Base-by-base conservation (phyloP, 2,888 invertebrate genomes). In the Boloria euphrosyne region DNA sequence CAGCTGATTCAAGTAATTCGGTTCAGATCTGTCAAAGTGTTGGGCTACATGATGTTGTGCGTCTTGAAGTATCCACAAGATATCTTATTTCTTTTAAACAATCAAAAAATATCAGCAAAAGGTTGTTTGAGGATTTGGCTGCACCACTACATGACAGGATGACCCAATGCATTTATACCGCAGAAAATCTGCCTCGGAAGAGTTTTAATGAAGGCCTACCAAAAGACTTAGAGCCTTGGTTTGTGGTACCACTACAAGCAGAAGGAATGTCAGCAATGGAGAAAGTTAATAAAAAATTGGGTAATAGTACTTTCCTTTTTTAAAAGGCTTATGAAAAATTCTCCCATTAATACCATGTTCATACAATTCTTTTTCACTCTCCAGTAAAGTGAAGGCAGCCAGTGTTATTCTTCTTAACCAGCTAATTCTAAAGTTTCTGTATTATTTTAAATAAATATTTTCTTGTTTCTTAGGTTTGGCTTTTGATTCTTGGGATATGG, bases 1-100 rank as follows among this genome's bases (percentile, higher is more conserved):
- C 99, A 49, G 96, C 99, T 0, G 97, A 97, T 83, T 98, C 98
- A 0, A 98, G 98, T 74, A 99, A 99, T 89, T 97, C 98, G 38
- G 97, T 99, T 0, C 98, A 98, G 62, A 98, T 99, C 75, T 98
- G 98, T 82, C 95, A 95, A 72, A 96, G 97, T 76, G 94, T 98
- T 53, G 96, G 97, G 3, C 87, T 98, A 44, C 87, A 89, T 50
- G 94, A 95, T 82, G 93, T 99, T 4, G 93, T 90, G 4, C 94
- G 99, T 62, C 91, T 99, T 62, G 99, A 99, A 89, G 93, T 94
- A 46, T 96, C 97, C 0, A 95, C 94, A 4, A 93, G 97, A 74
- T 98, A 98, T 85, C 90, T 95, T 22, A 90, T 97, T 65, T 88
- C 89, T 52, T 94, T 94, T 74, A 72, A 78, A 59, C 78, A 80